Percentiles rank a stretch among this genome's conserved stretches.
phyloP scores from a whole-genome alignment of 2,888 invertebrate genomes.

The Nomada ferruginata region DNA sequence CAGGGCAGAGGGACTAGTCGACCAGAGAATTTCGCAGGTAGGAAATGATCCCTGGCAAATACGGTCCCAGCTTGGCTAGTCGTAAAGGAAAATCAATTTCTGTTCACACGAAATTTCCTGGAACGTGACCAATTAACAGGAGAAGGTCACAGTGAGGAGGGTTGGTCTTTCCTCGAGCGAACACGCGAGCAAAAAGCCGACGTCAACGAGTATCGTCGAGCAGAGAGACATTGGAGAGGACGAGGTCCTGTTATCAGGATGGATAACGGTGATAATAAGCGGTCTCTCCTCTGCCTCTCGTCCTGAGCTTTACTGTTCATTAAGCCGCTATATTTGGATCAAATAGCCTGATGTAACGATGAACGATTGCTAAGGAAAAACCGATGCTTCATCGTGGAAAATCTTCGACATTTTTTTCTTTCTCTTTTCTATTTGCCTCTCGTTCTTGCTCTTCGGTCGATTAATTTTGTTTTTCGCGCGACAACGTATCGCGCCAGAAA shows the following conservation, averaged over 20 bases:
- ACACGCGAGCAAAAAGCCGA: conserved; percentile 11
- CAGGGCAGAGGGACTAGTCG: not conserved
- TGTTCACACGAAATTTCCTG: conserved; percentile 51
- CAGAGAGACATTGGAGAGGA: conserved; percentile 37
- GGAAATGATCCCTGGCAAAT: conserved; percentile 33
- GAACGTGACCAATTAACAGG: conserved; percentile 53
- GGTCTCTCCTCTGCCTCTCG: conserved; percentile 18
- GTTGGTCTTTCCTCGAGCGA: conserved; percentile 10
- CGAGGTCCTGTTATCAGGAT: conserved; percentile 64
- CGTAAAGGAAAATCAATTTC: conserved; percentile 57
- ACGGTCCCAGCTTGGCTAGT: conserved; percentile 11
- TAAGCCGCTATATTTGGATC: conserved; percentile 30
- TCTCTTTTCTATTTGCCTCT: too few species aligned
- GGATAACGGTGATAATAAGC: conserved; percentile 65
- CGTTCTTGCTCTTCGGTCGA: too few species aligned
- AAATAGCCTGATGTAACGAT: conserved; percentile 21
- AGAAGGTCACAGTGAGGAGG: conserved; percentile 18
- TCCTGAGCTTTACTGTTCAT: conserved; percentile 30
- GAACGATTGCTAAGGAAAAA: not conserved
- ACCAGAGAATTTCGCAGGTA: conserved; percentile 27
- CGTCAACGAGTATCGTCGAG: not conserved
- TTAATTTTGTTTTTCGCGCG: too few species aligned
- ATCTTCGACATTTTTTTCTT: not conserved
- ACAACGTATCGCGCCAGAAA: too few species aligned
- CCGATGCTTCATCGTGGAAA: not conserved